Base-by-base conservation (phyloP, 2,797 vertebrate genomes). In the Manis javanica region DNA sequence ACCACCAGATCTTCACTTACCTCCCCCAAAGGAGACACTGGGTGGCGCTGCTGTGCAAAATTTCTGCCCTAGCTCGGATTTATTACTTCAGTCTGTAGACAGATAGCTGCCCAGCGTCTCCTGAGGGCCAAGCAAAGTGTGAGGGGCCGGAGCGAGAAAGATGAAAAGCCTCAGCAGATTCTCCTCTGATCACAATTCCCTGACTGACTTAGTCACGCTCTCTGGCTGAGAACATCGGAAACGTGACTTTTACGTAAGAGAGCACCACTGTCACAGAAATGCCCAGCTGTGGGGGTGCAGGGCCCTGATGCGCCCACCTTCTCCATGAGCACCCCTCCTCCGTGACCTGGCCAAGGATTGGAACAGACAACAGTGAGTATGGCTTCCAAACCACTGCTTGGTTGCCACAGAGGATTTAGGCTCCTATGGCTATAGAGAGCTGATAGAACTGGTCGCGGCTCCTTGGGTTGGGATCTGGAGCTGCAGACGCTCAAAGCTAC, bases 1-100 rank as follows among this genome's bases (percentile, higher is more conserved):
- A 74, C 34, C 87, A 42, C 16, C 2, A 1, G 31, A 63, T 91
- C 42, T 57, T 90, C 68, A 49, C 24, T 94, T 64, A 66, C 64
- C 68, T 96, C 34, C 18, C 34, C 42, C 31, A 84, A 19, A 9
- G 55, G 66, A 77, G 83, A 66, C 84, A 87, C 72, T 86, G 42
- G 39, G 79, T 68, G 74, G 68, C 46, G 74, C 78, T 93, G 29
- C 53, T 94, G 57, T 53, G 26, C 49, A 57, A 97, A 94, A 72
- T 23, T 78, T 88, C 46, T 59, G 21, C 66, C 87, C 4, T 79
- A 9, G 59, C 71, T 31, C 51, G 42, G 24, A n/a, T 68, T 53
- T 87, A 63, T 74, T 84, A 86, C 23, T 71, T 89, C 63, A 63
- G 14, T 39, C 18, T 68, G 77, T 11, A 85, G 66, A 81, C 21